Evolutionary conservation across 2,113 vertebrate species (phyloP).

Genomic region (Emydura subglobosa): DNA sequence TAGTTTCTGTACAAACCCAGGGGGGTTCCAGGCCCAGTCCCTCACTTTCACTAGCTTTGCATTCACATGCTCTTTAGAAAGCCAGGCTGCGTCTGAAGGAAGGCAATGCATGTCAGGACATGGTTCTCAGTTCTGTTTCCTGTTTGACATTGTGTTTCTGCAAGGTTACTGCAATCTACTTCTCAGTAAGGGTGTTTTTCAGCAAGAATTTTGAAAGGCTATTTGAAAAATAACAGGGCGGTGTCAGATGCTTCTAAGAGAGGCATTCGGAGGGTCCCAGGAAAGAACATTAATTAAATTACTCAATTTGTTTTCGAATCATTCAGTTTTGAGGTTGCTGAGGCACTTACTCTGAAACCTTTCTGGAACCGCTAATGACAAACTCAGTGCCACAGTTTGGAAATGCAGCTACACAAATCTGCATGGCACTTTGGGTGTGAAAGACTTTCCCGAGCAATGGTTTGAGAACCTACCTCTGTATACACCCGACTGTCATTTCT

Average conservation of each 20-base stretch:
- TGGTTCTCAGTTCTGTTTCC: neutral
- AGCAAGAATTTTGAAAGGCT: neutral
- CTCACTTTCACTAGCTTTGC: neutral
- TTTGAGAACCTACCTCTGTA: neutral
- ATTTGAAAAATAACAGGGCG: neutral
- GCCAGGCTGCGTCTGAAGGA: neutral
- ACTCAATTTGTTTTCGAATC: neutral
- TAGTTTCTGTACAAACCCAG: neutral
- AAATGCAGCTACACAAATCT: neutral
- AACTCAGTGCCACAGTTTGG: fast-evolving
- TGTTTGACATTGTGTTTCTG: neutral
- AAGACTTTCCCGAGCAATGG: neutral
- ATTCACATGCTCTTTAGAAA: neutral
- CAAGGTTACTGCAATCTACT: neutral
- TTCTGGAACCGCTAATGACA: neutral
- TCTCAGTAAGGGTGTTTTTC: neutral
- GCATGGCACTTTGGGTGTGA: fast-evolving
- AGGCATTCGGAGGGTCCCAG: too few relatives aligned
- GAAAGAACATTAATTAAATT: neutral
- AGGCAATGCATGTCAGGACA: neutral
- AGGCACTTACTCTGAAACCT: neutral
- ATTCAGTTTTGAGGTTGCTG: neutral
- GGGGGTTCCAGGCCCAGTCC: neutral
- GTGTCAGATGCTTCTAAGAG: too few relatives aligned
- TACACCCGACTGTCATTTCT: fast-evolving